These are phyloP conservation scores for Callospermophilus lateralis DNA, from an alignment of 2,113 vertebrate genomes.

Conservation along the genomic window DNA sequence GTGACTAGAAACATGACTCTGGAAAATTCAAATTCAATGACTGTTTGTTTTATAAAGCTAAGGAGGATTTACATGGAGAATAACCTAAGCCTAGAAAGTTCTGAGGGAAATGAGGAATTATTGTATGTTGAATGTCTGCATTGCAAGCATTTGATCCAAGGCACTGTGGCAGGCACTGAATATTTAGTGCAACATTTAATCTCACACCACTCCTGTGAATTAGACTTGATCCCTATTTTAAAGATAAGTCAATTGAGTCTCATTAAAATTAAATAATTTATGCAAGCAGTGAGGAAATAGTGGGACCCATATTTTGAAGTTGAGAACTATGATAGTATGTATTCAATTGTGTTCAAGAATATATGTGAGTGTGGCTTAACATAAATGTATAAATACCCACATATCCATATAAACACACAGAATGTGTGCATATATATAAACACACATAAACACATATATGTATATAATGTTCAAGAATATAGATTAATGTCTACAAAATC, in stretches of 20 bases:
- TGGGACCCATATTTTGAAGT: neutral
- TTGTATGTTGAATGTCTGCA: neutral
- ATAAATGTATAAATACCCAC: too few relatives aligned
- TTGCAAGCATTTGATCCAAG: neutral
- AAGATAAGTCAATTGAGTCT: neutral
- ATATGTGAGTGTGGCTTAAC: neutral
- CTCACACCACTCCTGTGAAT: neutral
- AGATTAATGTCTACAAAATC: neutral
- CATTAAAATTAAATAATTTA: neutral
- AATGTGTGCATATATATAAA: too few relatives aligned
- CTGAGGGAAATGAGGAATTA: constrained; percentile 48
- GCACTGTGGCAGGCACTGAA: neutral
- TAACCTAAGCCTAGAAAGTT: neutral
- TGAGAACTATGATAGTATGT: neutral
- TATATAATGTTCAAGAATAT: neutral
- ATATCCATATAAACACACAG: too few relatives aligned
- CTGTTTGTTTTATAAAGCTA: constrained; percentile 73
- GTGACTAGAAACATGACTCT: constrained; percentile 59
- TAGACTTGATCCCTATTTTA: neutral
- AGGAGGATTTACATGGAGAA: constrained; percentile 62
- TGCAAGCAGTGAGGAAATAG: neutral
- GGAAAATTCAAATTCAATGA: constrained; percentile 53
- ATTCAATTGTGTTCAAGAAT: neutral
- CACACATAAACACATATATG: neutral
- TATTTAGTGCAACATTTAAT: neutral